Evolutionary conservation across 2,797 vertebrate species (phyloP).

Genomic region (Clarias pachynema): DNA sequence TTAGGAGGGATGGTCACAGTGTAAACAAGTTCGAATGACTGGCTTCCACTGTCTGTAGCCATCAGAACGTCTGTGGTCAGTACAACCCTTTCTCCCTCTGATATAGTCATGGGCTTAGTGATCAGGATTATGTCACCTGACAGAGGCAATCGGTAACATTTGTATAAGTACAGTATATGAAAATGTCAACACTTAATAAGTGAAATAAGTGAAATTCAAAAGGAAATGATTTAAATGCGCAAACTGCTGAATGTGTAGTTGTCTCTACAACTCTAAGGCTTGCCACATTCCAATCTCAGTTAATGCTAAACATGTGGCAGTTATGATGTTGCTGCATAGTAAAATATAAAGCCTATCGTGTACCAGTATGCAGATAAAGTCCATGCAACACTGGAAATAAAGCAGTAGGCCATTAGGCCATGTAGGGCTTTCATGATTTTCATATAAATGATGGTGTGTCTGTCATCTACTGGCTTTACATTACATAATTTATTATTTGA

Average conservation of each 20-base stretch:
- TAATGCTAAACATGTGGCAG: neutral
- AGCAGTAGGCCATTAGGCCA: neutral
- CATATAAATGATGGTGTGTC: neutral
- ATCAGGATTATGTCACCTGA: constrained; percentile 85
- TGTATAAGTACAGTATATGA: neutral
- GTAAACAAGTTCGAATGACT: constrained; percentile 87
- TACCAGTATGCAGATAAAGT: neutral
- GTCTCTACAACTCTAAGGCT: neutral
- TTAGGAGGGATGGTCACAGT: constrained; percentile 80
- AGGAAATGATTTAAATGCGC: neutral
- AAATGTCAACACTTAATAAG: neutral
- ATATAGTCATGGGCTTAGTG: constrained; percentile 83
- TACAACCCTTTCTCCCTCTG: constrained; percentile 89
- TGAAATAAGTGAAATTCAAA: neutral
- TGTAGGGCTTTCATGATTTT: neutral
- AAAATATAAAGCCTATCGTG: neutral
- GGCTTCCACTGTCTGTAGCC: constrained; percentile 86
- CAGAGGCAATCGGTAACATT: neutral
- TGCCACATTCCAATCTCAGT: neutral
- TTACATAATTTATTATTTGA: neutral
- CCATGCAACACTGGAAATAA: neutral
- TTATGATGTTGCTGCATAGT: neutral
- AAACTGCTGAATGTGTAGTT: neutral
- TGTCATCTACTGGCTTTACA: neutral
- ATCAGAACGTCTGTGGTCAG: constrained; percentile 90